Base-by-base conservation (phyloP, 2,797 vertebrate genomes). In the Brachyalestes nurse region DNA sequence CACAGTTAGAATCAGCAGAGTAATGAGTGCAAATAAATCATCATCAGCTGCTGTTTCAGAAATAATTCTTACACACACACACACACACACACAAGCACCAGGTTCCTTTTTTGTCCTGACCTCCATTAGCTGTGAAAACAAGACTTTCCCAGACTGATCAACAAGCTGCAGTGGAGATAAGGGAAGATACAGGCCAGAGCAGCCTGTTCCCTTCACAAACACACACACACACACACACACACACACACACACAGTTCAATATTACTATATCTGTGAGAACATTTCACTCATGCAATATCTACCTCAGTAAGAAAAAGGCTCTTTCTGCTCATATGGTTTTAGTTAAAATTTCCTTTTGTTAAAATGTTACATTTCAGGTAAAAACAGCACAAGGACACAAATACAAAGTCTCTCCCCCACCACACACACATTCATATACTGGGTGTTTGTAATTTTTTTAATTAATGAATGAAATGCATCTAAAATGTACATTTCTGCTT, bases 51-150 rank as follows among this genome's bases (percentile, higher is more conserved):
- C 58, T 60, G 21, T 23, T 23, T 60, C 58, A 25, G 58, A 60
- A 25, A 25, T 8, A 13, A n/a, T 7, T 13, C 21, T 23, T 82
- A 60, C 21, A 60, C n/a, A 53, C 51, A 53, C 51, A 53, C 51
- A 53, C 51, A 53, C 51, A 53, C 77, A 81, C 72, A 72, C 17
- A 77, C 28, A 38, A 7, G 17, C 57, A 66, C 53, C 51, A 64
- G 17, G 42, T 62, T 21, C 49, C 79, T 65, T 62, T 69, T 81
- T 62, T 38, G 16, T 62, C 17, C 58, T 86, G 84, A 84, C 86
- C 94, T 94, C 92, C 90, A 90, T 93, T 92, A 89, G 84, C 85
- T 88, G 74, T 74, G 81, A 83, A 90, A 94, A 91, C 90, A 91
- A 91, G 89, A 90, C 86, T 90, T 93, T 92, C 91, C 89, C 89